Evolutionary conservation across 2,113 vertebrate genomes (phyloP).

Genomic region (Gopherus flavomarginatus): DNA sequence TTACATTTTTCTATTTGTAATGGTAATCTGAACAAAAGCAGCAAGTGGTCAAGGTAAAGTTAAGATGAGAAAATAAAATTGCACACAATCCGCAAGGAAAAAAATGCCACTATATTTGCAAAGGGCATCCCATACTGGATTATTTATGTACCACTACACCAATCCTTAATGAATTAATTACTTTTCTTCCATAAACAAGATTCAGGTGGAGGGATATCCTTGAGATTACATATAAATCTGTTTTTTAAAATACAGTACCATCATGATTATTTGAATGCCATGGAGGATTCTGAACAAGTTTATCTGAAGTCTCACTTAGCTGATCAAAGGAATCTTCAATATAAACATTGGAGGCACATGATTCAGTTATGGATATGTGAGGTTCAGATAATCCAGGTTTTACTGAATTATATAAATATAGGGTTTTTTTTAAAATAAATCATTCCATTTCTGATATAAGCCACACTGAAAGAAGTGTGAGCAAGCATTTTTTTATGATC

Average conservation of each 20-base stretch:
- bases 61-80: background rate
- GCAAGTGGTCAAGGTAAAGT: background rate
- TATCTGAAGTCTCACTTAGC: background rate
- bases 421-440: background rate
- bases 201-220: background rate
- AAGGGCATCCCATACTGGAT: background rate
- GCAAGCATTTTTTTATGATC: background rate
- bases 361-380: background rate
- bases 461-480: background rate
- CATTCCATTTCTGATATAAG: background rate
- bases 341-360: background rate
- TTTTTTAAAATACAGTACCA: background rate
- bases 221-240: background rate
- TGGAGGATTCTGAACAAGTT: background rate
- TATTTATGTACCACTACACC: background rate
- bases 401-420: background rate
- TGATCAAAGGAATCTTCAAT: background rate
- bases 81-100: background rate
- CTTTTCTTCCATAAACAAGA: background rate
- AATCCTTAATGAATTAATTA: background rate
- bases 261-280: background rate
- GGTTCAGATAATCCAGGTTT: rapidly evolving
- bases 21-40: background rate
- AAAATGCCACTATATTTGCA: background rate
- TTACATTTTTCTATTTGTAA: background rate